Evolutionary conservation across 2,113 vertebrate species (phyloP), one percentile per base, ranked within the genome.

Genomic region (Epinephelus moara): DNA sequence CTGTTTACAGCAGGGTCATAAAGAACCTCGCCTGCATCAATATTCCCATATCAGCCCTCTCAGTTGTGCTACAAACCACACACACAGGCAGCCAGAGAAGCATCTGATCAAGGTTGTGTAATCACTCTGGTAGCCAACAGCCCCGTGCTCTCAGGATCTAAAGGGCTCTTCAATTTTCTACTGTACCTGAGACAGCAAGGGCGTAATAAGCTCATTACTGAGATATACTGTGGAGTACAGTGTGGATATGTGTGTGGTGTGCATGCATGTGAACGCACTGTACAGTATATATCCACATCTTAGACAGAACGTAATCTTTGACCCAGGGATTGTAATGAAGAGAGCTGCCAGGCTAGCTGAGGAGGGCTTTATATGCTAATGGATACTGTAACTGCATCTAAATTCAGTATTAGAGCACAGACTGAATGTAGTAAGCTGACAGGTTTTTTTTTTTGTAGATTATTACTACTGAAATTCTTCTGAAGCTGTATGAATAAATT

Each of bases 1-100:
- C 84, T 85, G 78, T 93, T 88, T 92, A 91, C 88, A 88, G 83
- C 82, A 33, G 75, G 80, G 59, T 79, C 89, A 92, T 92, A 90
- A 92, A 91, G 84, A 90, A 90, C 86, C 85, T 76, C 14, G 80
- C 52, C 77, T 82, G 82, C 90, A 89, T 92, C 91, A 91, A 93
- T 92, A 93, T 91, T 88, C 91, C 84, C 83, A 89, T 81, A 90
- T 91, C 92, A 85, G 56, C 61, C 50, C 83, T 75, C 78, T 71
- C 66, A 50, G 79, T 78, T 70, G 87, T 85, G 91, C 81, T 87
- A 80, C 90, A 85, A 80, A 85, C 75, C 84, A 84, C 70, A 88
- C 70, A 88, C 66, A 9, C 50, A 72, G 67, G 77, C 80, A 86
- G 71, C 72, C 75, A 72, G 63, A 82, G 76, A 80, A 61, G 68